Percentiles rank a stretch among this genome's conserved stretches.
phyloP scores from a whole-genome alignment of 2,113 vertebrate genomes.

The Pongo abelii region DNA sequence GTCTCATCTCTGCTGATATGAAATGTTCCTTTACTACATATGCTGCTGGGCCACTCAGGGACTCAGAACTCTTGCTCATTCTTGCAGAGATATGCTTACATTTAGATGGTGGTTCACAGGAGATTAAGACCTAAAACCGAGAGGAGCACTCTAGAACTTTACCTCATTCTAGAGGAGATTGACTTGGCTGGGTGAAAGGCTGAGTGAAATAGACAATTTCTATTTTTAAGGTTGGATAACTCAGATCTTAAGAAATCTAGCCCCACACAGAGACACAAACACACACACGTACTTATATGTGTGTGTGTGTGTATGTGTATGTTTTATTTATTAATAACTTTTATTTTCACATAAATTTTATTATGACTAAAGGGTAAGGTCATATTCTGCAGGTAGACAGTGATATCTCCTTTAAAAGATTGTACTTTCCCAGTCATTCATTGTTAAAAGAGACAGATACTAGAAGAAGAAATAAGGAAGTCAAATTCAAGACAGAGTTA shows the following conservation, averaged over 20 bases:
- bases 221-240: not conserved
- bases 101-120: not conserved
- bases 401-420: not conserved
- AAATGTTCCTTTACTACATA: not conserved
- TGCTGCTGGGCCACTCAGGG: not conserved
- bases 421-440: not conserved
- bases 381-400: not conserved
- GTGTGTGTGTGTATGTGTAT: no score
- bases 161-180: not conserved
- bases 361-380: not conserved
- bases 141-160: not conserved
- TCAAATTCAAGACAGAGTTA: not conserved
- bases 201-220: no score
- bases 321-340: no score
- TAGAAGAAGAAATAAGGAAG: not conserved
- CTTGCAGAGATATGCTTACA: not conserved
- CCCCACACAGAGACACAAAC: no score
- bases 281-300: not conserved
- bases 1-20: not conserved
- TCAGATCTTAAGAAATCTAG: not conserved
- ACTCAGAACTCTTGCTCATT: not conserved
- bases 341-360: not conserved
- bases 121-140: not conserved
- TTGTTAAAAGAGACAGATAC: not conserved
- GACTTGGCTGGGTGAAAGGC: not conserved